Evolutionary conservation across 2,113 vertebrate genomes (phyloP).

Genomic region (Halichoerus grypus): DNA sequence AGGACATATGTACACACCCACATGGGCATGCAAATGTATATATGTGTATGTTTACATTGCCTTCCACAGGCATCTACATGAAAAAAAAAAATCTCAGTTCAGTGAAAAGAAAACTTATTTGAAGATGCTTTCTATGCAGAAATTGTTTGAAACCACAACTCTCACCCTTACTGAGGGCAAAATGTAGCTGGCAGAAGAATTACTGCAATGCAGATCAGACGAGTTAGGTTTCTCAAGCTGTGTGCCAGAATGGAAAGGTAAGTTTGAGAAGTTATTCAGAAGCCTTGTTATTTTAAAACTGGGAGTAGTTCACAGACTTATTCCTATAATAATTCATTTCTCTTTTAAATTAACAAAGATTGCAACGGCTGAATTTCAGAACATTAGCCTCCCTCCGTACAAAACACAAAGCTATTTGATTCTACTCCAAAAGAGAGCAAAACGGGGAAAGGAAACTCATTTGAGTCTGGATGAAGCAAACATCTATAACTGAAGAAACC

Average conservation of each 20-base stretch:
- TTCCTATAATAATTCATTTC: not conserved
- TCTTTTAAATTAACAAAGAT: not conserved
- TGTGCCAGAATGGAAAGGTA: constrained; percentile 11
- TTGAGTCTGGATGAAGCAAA: not conserved
- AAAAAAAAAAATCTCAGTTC: constrained; percentile 33
- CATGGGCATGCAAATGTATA: not conserved
- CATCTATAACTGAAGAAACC: not conserved
- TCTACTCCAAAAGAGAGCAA: not conserved
- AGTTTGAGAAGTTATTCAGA: constrained; percentile 46
- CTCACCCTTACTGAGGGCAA: not conserved
- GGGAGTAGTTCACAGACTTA: constrained; percentile 5
- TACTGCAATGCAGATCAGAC: not conserved
- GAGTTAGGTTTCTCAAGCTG: not conserved
- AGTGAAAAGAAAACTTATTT: constrained; percentile 55
- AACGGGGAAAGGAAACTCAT: not conserved
- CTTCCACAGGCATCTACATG: not conserved
- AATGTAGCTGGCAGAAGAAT: constrained; percentile 26
- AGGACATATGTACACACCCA: not conserved
- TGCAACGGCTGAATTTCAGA: not conserved
- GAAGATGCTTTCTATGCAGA: constrained; percentile 63
- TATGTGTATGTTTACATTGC: constrained; percentile 25
- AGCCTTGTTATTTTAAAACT: constrained; percentile 53
- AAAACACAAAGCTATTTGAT: not conserved
- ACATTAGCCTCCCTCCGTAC: not conserved
- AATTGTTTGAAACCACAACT: constrained; percentile 39